These are phyloP conservation scores for Trachelus iudaicus DNA, from an alignment of 2,888 invertebrate species.

Conservation along the genomic window DNA sequence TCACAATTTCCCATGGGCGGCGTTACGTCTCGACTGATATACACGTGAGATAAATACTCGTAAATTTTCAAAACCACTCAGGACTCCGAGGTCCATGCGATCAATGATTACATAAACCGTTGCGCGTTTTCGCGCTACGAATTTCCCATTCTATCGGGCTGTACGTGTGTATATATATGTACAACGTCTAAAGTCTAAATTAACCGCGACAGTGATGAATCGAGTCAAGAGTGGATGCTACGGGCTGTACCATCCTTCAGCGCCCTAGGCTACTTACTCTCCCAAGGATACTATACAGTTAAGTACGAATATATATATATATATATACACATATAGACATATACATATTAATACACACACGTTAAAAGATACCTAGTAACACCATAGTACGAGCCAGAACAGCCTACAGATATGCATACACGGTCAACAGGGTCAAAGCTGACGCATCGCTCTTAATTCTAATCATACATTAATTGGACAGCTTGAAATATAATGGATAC, in stretches of 20 bases:
- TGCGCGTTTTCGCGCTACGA: conserved; percentile 21
- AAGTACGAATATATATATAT: background rate
- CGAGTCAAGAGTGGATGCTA: conserved; percentile 18
- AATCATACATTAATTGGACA: background rate
- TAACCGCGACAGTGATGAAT: conserved; percentile 52
- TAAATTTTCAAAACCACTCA: conserved; percentile 15
- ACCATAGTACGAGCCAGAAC: background rate
- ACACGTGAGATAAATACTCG: conserved; percentile 12
- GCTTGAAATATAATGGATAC: background rate
- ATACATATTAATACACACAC: too few relatives aligned
- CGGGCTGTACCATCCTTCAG: background rate
- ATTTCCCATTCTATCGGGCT: conserved; percentile 15
- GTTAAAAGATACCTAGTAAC: background rate
- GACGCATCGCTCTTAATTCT: background rate
- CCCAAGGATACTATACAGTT: background rate
- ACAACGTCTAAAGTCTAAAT: conserved; percentile 41
- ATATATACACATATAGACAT: too few relatives aligned
- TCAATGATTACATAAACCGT: conserved; percentile 42
- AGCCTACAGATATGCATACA: background rate
- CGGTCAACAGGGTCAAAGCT: background rate
- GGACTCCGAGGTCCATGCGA: conserved; percentile 23
- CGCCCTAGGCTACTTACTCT: background rate
- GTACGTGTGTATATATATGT: background rate
- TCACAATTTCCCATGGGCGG: background rate
- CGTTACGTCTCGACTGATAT: background rate